Evolutionary conservation across 2,113 vertebrate genomes (phyloP).

Genomic region (Cheirogaleus medius): DNA sequence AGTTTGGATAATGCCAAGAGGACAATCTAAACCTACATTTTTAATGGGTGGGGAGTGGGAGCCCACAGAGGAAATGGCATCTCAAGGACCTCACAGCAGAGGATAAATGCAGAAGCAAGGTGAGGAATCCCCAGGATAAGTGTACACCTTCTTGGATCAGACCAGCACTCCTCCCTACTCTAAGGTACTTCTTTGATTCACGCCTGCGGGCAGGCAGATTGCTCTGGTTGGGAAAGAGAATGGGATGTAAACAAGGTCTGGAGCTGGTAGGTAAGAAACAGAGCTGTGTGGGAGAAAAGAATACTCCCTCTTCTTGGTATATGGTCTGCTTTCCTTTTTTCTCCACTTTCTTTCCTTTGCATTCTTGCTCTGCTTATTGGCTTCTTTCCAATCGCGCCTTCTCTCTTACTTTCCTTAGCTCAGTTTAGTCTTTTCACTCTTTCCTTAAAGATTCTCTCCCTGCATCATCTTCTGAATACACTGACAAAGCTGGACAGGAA

Average conservation of each 20-base stretch:
- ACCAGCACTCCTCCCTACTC: not conserved
- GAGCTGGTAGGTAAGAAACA: not conserved
- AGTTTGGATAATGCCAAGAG: not conserved
- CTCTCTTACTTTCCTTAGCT: not conserved
- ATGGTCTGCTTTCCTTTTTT: not conserved
- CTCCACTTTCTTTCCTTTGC: not conserved
- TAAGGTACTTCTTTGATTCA: not conserved
- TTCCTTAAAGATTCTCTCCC: not conserved
- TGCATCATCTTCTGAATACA: not conserved
- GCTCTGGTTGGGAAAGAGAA: not conserved
- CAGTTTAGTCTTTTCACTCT: not conserved
- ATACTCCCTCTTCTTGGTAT: not conserved
- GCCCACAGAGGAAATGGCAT: not conserved
- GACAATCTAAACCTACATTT: not conserved
- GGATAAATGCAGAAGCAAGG: not conserved
- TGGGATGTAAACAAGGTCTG: not conserved
- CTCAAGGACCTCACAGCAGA: not conserved
- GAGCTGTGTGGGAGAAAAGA: not conserved
- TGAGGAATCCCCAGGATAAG: not conserved
- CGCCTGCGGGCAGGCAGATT: not conserved
- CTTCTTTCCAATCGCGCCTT: not conserved
- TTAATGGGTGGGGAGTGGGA: not conserved
- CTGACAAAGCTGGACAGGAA: not conserved
- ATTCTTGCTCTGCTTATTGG: not conserved
- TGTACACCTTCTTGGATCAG: not conserved